A percentile compares a stretch with the other conserved stretches of the same genome.
phyloP scores from a whole-genome alignment of 2,888 invertebrate genomes.

The Andrena bucephala region DNA sequence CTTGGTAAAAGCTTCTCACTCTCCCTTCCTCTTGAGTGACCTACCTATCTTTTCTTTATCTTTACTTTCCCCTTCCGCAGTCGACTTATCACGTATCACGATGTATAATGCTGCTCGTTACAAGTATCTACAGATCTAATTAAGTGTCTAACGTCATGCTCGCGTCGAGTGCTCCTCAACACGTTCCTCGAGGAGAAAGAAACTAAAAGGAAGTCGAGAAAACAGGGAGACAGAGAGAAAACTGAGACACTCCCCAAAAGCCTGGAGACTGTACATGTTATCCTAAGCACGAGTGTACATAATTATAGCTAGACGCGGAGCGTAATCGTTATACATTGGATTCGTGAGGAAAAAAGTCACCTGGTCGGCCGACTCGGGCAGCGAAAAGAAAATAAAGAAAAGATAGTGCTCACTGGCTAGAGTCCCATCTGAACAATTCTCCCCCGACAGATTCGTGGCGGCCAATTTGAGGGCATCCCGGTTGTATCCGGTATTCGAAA shows the following conservation, averaged over 20 bases:
- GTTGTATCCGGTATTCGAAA: conserved; percentile 65
- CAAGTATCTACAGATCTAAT: conserved; percentile 16
- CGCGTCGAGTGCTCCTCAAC: conserved; percentile 8
- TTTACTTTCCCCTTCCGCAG: conserved; percentile 48
- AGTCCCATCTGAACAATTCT: conserved; percentile 62
- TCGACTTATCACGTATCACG: conserved; percentile 10
- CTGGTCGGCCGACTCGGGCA: conserved; percentile 36
- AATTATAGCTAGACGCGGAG: not conserved
- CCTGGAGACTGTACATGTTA: conserved; percentile 28
- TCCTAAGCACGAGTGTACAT: conserved; percentile 24
- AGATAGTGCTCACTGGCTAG: conserved; percentile 68
- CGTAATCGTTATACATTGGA: conserved; percentile 29
- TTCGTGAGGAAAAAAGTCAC: conserved; percentile 26
- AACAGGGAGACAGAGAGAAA: conserved; percentile 25
- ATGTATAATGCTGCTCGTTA: not conserved
- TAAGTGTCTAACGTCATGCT: conserved; percentile 24
- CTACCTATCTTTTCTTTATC: conserved; percentile 60
- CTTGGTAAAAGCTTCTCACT: conserved; percentile 34
- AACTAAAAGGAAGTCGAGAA: conserved; percentile 17
- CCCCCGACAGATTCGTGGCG: conserved; percentile 64
- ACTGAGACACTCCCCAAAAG: conserved; percentile 11
- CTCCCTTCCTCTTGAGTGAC: conserved; percentile 37
- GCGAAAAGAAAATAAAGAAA: conserved; percentile 70
- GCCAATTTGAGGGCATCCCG: conserved; percentile 64
- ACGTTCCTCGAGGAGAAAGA: not conserved